A percentile compares a stretch with the other conserved stretches of the same genome.
phyloP scores from a whole-genome alignment of 1,140 invertebrate genomes.

The Drosophila nigrodunni region DNA sequence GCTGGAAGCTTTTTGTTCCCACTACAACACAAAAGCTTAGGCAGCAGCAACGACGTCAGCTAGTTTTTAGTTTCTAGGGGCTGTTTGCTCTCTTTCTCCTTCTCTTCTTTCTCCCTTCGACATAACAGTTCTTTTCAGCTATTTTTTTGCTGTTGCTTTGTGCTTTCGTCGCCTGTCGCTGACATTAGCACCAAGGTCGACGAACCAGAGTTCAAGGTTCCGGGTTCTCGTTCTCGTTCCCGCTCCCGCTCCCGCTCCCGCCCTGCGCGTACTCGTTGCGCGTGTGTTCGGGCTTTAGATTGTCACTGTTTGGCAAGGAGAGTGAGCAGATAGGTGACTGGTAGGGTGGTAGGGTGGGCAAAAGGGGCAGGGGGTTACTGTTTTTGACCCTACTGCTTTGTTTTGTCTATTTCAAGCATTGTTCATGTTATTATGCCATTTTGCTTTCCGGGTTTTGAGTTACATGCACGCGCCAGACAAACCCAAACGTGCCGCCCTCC shows the following conservation, averaged over 20 bases:
- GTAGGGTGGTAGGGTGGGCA: not conserved
- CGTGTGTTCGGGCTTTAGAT: conserved; percentile 48
- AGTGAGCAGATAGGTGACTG: not conserved
- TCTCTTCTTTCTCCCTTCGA: not conserved
- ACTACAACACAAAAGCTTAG: conserved; percentile 32
- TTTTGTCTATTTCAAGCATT: conserved; percentile 54
- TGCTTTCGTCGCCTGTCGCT: conserved; percentile 52
- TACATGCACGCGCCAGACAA: conserved; percentile 73
- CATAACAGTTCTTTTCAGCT: conserved; percentile 32
- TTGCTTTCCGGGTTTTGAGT: conserved; percentile 76
- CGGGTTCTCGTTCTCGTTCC: conserved; percentile 33
- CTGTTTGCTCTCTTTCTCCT: conserved; percentile 9
- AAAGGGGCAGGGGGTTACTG: not conserved
- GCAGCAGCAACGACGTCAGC: conserved; percentile 40
- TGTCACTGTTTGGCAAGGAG: conserved; percentile 5
- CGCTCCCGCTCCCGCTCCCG: no score
- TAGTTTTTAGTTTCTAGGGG: conserved; percentile 70
- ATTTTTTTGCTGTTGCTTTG: conserved; percentile 23
- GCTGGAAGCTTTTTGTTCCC: conserved; percentile 59
- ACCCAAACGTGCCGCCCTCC: conserved; percentile 53
- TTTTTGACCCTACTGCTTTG: conserved; percentile 15
- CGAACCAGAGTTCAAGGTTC: conserved; percentile 88
- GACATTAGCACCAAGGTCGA: conserved; percentile 86
- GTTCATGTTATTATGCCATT: conserved; percentile 76
- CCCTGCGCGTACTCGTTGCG: conserved; percentile 34